Conservation (phyloP, 2,797 vertebrate genomes). For the Oreochromis grahami region DNA sequence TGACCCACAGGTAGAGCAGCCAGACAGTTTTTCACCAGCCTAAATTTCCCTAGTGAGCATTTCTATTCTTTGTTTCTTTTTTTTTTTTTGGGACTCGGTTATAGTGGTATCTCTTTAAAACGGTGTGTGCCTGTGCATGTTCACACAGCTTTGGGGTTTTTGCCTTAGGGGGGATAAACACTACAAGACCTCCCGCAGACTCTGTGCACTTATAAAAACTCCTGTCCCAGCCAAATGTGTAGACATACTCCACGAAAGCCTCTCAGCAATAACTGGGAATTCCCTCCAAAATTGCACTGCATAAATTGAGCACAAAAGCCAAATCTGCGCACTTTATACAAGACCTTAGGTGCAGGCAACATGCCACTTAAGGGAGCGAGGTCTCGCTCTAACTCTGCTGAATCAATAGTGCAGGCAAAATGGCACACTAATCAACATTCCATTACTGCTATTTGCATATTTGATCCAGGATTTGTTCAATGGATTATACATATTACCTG, state of each 20-base stretch:
- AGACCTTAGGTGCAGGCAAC: conserved; percentile 9
- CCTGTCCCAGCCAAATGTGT: conserved; percentile 19
- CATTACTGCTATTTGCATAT: conserved; percentile 71
- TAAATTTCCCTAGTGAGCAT: not conserved
- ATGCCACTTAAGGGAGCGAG: conserved; percentile 27
- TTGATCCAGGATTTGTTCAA: conserved; percentile 75
- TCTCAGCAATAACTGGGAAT: not conserved
- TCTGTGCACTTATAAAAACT: conserved; percentile 13
- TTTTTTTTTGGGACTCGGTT: not conserved
- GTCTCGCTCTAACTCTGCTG: conserved; percentile 38
- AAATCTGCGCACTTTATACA: conserved; percentile 1
- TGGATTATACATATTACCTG: conserved; percentile 78
- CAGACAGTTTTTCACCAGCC: not conserved
- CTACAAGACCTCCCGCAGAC: conserved; percentile 25
- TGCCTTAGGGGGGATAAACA: conserved; percentile 36
- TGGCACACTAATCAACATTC: conserved; percentile 66
- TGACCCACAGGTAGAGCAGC: conserved; percentile 8
- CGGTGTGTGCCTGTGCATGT: not conserved
- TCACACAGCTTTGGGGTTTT: conserved; percentile 27
- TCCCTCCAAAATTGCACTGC: not conserved
- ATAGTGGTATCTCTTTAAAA: conserved; percentile 11
- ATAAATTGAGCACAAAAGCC: conserved; percentile 12
- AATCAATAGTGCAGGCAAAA: conserved; percentile 69
- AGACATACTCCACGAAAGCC: not conserved
- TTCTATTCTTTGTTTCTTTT: not conserved